A percentile compares a stretch with the other conserved stretches of the same genome.
These are phyloP conservation scores for Folsomia candida DNA, from an alignment of 2,888 invertebrate species.

Conservation along the genomic window DNA sequence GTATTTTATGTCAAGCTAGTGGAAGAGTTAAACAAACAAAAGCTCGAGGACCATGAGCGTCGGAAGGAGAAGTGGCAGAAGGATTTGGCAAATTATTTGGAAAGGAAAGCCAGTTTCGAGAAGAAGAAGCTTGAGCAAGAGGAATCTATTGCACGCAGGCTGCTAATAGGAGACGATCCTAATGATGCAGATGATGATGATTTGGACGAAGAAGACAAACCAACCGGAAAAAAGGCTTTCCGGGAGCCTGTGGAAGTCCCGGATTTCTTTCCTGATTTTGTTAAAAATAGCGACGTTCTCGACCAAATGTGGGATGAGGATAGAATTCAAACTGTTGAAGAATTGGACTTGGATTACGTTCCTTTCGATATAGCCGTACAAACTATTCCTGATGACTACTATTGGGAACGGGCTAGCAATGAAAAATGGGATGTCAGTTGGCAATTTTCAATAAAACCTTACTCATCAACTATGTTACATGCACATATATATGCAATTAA, in stretches of 20 bases:
- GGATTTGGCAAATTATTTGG: conserved; percentile 32
- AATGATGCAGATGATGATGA: conserved; percentile 18
- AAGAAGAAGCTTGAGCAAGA: conserved; percentile 15
- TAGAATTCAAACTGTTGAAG: conserved; percentile 41
- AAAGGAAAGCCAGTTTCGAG: conserved; percentile 30
- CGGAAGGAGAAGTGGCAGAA: conserved; percentile 36
- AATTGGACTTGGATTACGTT: conserved; percentile 44
- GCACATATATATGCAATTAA: neutral
- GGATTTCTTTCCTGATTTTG: conserved; percentile 36
- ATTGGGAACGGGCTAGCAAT: conserved; percentile 44
- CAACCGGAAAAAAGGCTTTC: neutral
- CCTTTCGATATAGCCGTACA: conserved; percentile 43
- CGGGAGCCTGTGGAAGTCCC: conserved; percentile 29
- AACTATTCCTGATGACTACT: conserved; percentile 48
- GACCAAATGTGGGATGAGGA: conserved; percentile 36
- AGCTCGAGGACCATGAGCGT: conserved; percentile 30
- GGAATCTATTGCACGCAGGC: neutral
- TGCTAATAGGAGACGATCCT: conserved; percentile 9
- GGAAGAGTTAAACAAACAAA: conserved; percentile 37
- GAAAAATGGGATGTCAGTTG: conserved; percentile 43
- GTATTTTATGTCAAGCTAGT: conserved; percentile 40
- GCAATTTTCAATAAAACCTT: neutral
- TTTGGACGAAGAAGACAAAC: conserved; percentile 14
- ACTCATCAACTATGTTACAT: no score
- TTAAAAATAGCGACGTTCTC: conserved; percentile 22